phyloP scores from a whole-genome alignment of 2,797 vertebrate genomes.

The Macroramphosus scolopax region DNA sequence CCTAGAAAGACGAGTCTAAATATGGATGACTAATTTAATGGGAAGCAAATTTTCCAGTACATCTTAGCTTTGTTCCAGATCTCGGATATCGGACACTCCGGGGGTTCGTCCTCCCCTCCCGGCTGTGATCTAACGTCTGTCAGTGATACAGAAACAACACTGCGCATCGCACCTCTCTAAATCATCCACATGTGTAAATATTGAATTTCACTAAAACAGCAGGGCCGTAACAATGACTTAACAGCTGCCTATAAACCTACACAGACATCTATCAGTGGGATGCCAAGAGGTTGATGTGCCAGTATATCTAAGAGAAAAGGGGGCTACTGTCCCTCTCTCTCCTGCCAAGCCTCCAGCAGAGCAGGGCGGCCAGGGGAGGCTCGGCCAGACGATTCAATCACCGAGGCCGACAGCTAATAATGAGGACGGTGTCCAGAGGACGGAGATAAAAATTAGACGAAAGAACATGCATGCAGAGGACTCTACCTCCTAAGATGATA shows the following conservation, averaged over 20 bases:
- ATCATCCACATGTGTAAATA: no score
- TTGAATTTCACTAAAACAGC: no score
- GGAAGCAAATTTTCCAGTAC: constrained; percentile 30
- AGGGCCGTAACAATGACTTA: no score
- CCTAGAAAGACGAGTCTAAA: constrained; percentile 48
- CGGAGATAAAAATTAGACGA: constrained; percentile 73
- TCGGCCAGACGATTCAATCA: constrained; percentile 58
- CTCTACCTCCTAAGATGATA: constrained; percentile 16
- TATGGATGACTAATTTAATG: constrained; percentile 38
- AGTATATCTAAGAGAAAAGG: constrained; percentile 23
- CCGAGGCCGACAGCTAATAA: constrained; percentile 57
- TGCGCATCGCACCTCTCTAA: no score
- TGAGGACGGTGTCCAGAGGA: constrained; percentile 68
- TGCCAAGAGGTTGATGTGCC: constrained; percentile 27
- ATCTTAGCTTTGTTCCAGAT: constrained; percentile 7
- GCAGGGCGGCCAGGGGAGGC: constrained; percentile 52
- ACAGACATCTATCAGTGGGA: constrained; percentile 34
- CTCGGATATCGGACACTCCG: constrained; percentile 1
- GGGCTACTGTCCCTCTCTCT: constrained; percentile 25
- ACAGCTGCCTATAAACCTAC: no score
- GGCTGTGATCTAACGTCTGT: no score
- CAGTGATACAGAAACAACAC: no score
- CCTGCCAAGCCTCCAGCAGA: constrained; percentile 48
- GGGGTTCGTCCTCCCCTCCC: no score
- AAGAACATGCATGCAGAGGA: constrained; percentile 54